A percentile compares a stretch with the other conserved stretches of the same genome.
phyloP scores from a whole-genome alignment of 2,797 vertebrate species.

The Chelon auratus region DNA sequence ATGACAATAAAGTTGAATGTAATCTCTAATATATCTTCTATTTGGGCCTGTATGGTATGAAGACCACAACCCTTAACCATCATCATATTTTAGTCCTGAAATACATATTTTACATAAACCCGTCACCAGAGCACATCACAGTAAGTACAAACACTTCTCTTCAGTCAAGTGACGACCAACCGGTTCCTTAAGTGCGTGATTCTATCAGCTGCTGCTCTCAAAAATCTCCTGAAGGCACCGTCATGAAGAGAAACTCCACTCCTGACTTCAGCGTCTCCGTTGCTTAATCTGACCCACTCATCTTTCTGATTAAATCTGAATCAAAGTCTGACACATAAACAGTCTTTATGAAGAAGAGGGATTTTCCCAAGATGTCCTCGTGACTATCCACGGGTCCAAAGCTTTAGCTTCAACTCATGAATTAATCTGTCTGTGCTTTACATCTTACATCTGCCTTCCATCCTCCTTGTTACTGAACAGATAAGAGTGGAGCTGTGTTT shows the following conservation, averaged over 20 bases:
- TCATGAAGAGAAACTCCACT: too few relatives aligned
- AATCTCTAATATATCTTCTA: too few relatives aligned
- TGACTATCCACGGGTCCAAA: background rate
- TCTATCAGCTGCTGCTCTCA: background rate
- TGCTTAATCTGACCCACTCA: background rate
- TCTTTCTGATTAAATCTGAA: slow-evolving; percentile 9
- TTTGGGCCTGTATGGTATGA: too few relatives aligned
- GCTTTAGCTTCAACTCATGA: background rate
- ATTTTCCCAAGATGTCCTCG: too few relatives aligned
- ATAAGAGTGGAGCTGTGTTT: background rate
- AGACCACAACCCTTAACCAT: too few relatives aligned
- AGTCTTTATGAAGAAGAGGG: background rate
- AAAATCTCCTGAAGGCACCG: too few relatives aligned
- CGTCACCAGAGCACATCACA: too few relatives aligned
- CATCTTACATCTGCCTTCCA: background rate
- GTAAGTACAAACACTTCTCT: too few relatives aligned
- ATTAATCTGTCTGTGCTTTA: background rate
- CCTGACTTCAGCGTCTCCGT: background rate
- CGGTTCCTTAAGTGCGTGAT: background rate
- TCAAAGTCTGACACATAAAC: background rate
- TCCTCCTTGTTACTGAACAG: background rate
- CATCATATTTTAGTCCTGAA: too few relatives aligned
- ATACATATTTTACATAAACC: too few relatives aligned
- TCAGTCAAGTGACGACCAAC: too few relatives aligned
- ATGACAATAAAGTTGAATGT: too few relatives aligned